Evolutionary conservation across 1,140 invertebrate species (phyloP), one percentile per base, ranked within the genome.

Genomic region (Drosophila guanche): DNA sequence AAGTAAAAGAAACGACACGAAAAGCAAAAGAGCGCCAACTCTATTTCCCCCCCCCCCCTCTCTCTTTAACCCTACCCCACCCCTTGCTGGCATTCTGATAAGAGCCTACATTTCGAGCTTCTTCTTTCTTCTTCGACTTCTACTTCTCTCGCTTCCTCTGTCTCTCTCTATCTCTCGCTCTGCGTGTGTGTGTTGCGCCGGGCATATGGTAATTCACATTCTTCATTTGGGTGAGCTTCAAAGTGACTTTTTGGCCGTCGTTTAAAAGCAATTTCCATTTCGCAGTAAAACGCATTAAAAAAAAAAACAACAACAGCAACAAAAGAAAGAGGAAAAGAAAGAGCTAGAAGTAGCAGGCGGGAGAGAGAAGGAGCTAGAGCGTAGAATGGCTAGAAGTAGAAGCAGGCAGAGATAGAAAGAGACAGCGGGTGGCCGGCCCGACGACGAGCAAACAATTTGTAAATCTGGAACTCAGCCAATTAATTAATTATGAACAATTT

Each of bases 401-500:
- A 33, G 3, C 7, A 33, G 29, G 0, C 22, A 42, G 33, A 62
- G 20, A 40, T n/a, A 43, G 20, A 20, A 50, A 57, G 46, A 4
- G 51, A 41, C 59, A 42, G 40, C 56, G 52, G 71, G 53, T 74
- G 69, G 72, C 33, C 65, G 69, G 72, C 33, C 65, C 55, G 10
- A 12, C 33, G 33, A 37, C 10, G 33, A 12, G 33, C 33, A 66
- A 81, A 68, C 83, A 86, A 88, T 86, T 86, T 88, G 80, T 74
- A 86, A 88, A 88, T 88, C 83, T 83, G 83, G 83, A 89, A 83
- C 84, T 60, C 75, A 89, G 83, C 78, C 83, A 88, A 88, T 88
- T 88, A 88, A 88, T 88, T 88, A 88, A 88, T 88, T 88, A 88
- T 88, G 83, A 88, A 77, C 83, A 88, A 88, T 88, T 88, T 83